Evolutionary conservation across 2,888 invertebrate genomes (phyloP).

Genomic region (Dorcus parallelipipedus): DNA sequence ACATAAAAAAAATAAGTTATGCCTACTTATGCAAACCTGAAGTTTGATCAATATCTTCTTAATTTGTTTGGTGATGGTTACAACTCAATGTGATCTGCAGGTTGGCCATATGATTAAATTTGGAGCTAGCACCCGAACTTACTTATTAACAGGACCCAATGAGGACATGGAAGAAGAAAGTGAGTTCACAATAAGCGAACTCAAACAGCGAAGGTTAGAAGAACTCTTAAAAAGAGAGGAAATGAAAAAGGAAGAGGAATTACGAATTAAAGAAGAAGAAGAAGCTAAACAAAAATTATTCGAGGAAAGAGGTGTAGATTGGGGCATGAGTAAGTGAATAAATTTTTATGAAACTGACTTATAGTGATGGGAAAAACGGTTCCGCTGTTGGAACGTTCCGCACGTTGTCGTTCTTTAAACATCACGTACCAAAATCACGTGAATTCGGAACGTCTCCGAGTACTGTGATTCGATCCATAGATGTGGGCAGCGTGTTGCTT

Average conservation of each 20-base stretch:
- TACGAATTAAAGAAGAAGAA: constrained; percentile 52
- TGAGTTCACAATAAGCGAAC: constrained; percentile 71
- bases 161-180: constrained; percentile 86
- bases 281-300: constrained; percentile 54
- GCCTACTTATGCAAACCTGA: no score
- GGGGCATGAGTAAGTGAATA: constrained; percentile 80
- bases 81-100: constrained; percentile 22
- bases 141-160: constrained; percentile 79
- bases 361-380: no score
- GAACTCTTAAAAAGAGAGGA: constrained; percentile 44
- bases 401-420: no score
- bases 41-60: no score
- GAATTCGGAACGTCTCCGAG: no score
- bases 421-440: no score
- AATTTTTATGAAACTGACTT: background rate
- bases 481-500: no score
- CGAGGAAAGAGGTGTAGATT: constrained; percentile 74
- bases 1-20: no score
- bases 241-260: constrained; percentile 49
- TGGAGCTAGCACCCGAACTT: constrained; percentile 82
- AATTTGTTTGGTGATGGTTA: no score
- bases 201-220: constrained; percentile 55
- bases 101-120: constrained; percentile 93
- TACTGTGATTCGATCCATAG: no score
- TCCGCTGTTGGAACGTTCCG: no score